These are phyloP conservation scores for Pteropus alecto DNA, from an alignment of 2,113 vertebrate genomes.

Conservation along the genomic window DNA sequence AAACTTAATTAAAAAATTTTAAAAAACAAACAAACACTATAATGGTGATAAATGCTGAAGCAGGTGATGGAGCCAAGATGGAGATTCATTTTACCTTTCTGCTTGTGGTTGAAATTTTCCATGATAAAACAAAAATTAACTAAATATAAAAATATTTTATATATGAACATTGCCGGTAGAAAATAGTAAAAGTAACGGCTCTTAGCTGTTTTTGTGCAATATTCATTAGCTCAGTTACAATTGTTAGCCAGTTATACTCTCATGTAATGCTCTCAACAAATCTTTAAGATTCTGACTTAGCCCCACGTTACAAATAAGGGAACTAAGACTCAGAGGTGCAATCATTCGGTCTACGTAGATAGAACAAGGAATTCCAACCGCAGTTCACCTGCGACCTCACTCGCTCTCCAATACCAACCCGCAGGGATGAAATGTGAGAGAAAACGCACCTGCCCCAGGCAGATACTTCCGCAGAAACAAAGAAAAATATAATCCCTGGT, in stretches of 20 bases:
- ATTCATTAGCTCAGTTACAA: neutral
- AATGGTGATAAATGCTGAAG: neutral
- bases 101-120: neutral
- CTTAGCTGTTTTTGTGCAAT: neutral
- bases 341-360: neutral
- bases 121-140: neutral
- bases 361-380: neutral
- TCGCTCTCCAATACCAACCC: neutral
- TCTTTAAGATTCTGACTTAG: neutral
- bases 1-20: no score
- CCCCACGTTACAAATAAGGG: neutral
- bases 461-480: fast-evolving
- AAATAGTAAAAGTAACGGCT: neutral
- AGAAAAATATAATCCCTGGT: no score
- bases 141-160: neutral
- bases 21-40: neutral
- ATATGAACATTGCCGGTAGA: neutral
- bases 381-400: neutral
- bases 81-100: neutral
- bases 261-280: neutral
- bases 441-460: neutral
- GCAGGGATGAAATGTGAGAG: neutral
- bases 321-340: neutral
- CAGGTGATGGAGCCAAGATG: neutral
- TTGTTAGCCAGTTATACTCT: neutral